These are phyloP conservation scores for Platyscapa corneri DNA, from an alignment of 1,140 invertebrate species.

Conservation along the genomic window DNA sequence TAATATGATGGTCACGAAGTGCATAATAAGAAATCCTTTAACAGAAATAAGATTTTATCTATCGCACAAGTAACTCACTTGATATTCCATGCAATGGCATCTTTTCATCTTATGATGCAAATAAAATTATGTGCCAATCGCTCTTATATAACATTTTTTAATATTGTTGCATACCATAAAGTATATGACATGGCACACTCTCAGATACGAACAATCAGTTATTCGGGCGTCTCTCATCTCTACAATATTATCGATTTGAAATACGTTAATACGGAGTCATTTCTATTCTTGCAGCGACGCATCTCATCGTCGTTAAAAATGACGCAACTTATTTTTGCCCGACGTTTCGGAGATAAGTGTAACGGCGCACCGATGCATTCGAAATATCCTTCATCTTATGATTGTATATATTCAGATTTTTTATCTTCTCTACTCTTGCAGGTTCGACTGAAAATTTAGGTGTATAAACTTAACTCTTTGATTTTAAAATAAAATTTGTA, in stretches of 20 bases:
- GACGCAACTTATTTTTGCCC: background rate
- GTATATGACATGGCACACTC: background rate
- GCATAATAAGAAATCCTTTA: background rate
- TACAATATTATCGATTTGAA: background rate
- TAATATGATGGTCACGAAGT: too few relatives aligned
- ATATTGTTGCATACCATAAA: background rate
- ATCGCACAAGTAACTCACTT: background rate
- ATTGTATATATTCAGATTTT: too few relatives aligned
- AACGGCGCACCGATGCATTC: background rate
- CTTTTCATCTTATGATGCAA: background rate
- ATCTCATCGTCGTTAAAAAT: conserved; percentile 28
- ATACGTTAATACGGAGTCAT: conserved; percentile 1
- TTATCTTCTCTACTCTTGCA: too few relatives aligned
- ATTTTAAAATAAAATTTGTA: too few relatives aligned
- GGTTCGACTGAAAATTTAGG: too few relatives aligned
- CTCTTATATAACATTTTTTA: background rate
- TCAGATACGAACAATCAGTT: background rate
- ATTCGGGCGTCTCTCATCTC: background rate
- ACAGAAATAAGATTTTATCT: background rate
- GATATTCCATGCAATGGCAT: background rate
- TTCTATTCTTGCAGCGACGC: background rate
- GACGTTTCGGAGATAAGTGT: conserved; percentile 5
- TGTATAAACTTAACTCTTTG: too few relatives aligned
- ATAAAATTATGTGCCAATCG: conserved; percentile 20
- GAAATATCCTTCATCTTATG: background rate